phyloP scores from a whole-genome alignment of 2,113 vertebrate genomes.

The Apteryx owenii region DNA sequence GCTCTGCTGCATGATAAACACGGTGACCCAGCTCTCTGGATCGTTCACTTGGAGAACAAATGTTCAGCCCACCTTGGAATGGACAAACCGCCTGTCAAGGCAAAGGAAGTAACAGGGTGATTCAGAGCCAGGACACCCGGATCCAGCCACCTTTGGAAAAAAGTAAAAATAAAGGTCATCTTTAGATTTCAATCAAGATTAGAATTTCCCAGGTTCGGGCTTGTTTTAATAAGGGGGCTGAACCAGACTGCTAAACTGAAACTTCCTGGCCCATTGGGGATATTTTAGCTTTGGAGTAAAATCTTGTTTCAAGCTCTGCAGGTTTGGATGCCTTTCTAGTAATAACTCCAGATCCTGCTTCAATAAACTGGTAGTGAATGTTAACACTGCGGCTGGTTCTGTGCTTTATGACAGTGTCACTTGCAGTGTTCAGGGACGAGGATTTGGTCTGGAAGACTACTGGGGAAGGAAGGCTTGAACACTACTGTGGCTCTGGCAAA shows the following conservation, averaged over 20 bases:
- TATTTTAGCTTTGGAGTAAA: conserved; percentile 17
- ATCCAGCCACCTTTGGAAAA: background rate
- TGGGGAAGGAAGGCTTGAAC: background rate
- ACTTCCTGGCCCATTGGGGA: background rate
- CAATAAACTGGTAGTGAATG: background rate
- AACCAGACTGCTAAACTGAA: background rate
- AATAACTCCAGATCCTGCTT: background rate
- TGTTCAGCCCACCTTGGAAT: background rate
- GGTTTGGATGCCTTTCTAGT: background rate
- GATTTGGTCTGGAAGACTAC: background rate
- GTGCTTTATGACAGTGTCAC: background rate
- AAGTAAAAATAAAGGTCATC: conserved; percentile 28
- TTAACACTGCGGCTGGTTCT: background rate
- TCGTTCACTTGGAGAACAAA: background rate
- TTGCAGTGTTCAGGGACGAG: background rate
- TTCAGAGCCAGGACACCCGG: background rate
- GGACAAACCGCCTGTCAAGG: background rate
- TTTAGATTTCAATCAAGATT: conserved; percentile 44
- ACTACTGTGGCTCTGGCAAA: background rate
- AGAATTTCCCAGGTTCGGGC: background rate
- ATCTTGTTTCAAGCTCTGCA: background rate
- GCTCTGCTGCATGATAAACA: background rate
- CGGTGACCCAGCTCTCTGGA: background rate
- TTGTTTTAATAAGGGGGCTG: conserved; percentile 39
- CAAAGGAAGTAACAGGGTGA: background rate